Evolutionary conservation across 2,888 invertebrate species (phyloP), one percentile per base, ranked within the genome.

Genomic region (Baronia brevicornis): DNA sequence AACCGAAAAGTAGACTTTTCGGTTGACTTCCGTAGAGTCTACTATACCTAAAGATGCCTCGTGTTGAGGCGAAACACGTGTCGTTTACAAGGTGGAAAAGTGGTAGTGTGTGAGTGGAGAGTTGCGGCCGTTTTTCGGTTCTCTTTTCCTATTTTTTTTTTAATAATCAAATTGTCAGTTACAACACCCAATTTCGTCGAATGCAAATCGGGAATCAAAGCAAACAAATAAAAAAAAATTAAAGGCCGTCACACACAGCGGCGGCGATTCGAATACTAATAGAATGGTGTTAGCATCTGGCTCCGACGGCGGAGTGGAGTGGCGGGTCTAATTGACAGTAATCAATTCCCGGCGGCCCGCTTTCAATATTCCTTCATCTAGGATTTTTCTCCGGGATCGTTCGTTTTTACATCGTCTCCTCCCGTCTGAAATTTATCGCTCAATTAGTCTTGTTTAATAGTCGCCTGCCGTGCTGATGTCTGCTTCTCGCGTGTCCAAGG

Each of bases 401-500:
- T 60, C 71, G 72, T 77, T 78, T 78, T 79, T 79, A 74, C 70
- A 69, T 71, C 75, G 74, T 65, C 65, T 69, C n/a, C n/a, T n/a
- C 75, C 67, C 74, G 73, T 70, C 77, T 73, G 66, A 78, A 79
- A 85, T 84, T 84, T 85, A 85, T 85, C 82, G 84, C 84, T 84
- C 84, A 85, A 85, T 85, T 85, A 85, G 84, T 85, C 84, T 84
- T 84, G 82, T 84, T 84, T 84, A 85, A 84, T 84, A 84, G 84
- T 79, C 69, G 80, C 80, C 80, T 73, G 80, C 79, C 75, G 73
- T 69, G 74, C 75, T 80, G 80, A 79, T 84, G 84, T 82, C 84
- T 82, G 75, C 79, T 73, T 72, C 78, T 70, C 72, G 71, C 69
- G 67, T 60, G 57, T 68, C 56, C 23, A 48, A 84, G 82, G 84